phyloP scores from a whole-genome alignment of 2,797 vertebrate genomes.

The Aselliscus stoliczkanus region DNA sequence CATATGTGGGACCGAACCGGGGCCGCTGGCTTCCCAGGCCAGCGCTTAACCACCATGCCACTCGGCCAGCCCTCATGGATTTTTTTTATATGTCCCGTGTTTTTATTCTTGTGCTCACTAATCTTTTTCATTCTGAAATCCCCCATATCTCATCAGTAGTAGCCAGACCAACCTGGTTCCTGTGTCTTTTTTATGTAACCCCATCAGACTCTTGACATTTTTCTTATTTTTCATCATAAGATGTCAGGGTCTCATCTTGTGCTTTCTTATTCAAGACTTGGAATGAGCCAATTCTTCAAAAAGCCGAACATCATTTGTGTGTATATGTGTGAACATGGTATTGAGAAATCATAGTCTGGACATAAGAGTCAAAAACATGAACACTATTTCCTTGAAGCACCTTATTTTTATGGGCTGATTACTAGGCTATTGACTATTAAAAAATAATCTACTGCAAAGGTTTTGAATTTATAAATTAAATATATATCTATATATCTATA shows the following conservation, averaged over 20 bases:
- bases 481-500: too few relatives aligned
- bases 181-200: background rate
- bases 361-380: background rate
- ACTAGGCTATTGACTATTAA: background rate
- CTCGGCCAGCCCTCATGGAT: too few relatives aligned
- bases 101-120: background rate
- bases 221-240: background rate
- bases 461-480: background rate
- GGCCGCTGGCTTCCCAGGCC: too few relatives aligned
- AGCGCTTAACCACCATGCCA: too few relatives aligned
- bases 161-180: background rate
- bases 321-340: background rate
- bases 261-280: background rate
- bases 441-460: background rate
- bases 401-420: background rate
- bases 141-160: background rate
- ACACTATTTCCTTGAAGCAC: background rate
- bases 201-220: background rate
- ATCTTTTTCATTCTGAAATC: background rate
- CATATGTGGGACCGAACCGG: too few relatives aligned
- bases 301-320: background rate
- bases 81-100: background rate
- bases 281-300: background rate
- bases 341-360: background rate
- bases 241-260: background rate